These are phyloP conservation scores for Pentamera pediparva DNA, from an alignment of 53 echinoderm and acorn worm genomes.

Conservation along the genomic window DNA sequence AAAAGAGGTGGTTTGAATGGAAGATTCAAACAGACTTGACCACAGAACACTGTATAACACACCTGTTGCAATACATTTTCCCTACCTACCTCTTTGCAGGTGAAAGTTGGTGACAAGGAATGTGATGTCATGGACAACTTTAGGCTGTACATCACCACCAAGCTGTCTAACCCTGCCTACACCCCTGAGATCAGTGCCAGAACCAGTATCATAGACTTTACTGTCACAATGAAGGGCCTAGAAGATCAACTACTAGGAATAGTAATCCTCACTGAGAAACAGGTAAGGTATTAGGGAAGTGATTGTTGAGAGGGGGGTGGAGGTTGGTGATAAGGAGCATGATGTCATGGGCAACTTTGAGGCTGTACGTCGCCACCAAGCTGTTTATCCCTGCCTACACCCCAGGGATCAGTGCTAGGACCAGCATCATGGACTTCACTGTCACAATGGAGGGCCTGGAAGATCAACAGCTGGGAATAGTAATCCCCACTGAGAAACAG, in stretches of 20 bases:
- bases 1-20: too few relatives aligned
- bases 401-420: constrained; percentile 91
- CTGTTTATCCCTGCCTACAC: constrained; percentile 91
- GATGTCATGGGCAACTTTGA: too few relatives aligned
- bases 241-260: constrained; percentile 97
- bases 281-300: too few relatives aligned
- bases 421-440: constrained; percentile 91
- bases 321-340: too few relatives aligned
- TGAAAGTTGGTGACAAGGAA: constrained; percentile 99
- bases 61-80: too few relatives aligned
- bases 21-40: too few relatives aligned
- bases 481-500: too few relatives aligned
- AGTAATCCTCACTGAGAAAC: constrained; percentile 97
- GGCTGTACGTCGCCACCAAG: constrained; percentile 91
- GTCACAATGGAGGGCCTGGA: constrained; percentile 95
- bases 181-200: constrained; percentile 87
- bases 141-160: constrained; percentile 93
- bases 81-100: too few relatives aligned
- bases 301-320: too few relatives aligned
- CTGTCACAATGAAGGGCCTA: constrained; percentile 98
- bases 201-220: constrained; percentile 95
- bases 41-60: too few relatives aligned
- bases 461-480: too few relatives aligned
- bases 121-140: constrained; percentile 82
- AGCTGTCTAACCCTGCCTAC: constrained; percentile 96